These are phyloP conservation scores for Octodonta nipae DNA, from an alignment of 2,888 invertebrate species.

Conservation along the genomic window DNA sequence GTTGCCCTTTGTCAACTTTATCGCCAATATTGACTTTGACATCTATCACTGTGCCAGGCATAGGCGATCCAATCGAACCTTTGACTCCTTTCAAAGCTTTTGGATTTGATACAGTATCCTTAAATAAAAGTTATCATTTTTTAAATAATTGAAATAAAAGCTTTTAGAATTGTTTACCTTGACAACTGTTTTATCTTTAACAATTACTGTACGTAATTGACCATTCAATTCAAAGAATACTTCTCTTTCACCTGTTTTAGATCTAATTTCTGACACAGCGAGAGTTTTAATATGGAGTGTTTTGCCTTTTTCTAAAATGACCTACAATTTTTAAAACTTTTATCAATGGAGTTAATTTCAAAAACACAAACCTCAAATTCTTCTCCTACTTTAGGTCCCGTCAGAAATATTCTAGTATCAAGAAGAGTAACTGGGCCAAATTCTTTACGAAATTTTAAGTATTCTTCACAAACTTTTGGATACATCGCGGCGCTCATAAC, in stretches of 20 bases:
- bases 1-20: conserved; percentile 78
- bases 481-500: conserved; percentile 95
- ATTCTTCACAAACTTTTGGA: conserved; percentile 86
- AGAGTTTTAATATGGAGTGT: conserved; percentile 86
- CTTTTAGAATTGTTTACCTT: too few species aligned
- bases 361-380: conserved; percentile 75
- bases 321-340: too few species aligned
- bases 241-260: conserved; percentile 80
- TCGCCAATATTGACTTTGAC: conserved; percentile 89
- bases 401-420: conserved; percentile 86
- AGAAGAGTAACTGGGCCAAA: conserved; percentile 94
- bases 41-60: conserved; percentile 94
- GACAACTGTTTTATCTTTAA: conserved; percentile 82
- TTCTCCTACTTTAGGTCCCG: conserved; percentile 82
- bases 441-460: conserved; percentile 66
- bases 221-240: conserved; percentile 99
- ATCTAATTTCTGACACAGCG: conserved; percentile 85
- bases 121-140: too few species aligned
- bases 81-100: conserved; percentile 83
- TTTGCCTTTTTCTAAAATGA: conserved; percentile 90
- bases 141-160: too few species aligned
- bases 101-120: conserved; percentile 88
- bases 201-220: conserved; percentile 85
- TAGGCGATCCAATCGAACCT: conserved; percentile 91
- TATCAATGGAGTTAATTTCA: too few species aligned